Base-by-base conservation (phyloP, 2,797 vertebrate genomes). In the Merluccius polli region DNA sequence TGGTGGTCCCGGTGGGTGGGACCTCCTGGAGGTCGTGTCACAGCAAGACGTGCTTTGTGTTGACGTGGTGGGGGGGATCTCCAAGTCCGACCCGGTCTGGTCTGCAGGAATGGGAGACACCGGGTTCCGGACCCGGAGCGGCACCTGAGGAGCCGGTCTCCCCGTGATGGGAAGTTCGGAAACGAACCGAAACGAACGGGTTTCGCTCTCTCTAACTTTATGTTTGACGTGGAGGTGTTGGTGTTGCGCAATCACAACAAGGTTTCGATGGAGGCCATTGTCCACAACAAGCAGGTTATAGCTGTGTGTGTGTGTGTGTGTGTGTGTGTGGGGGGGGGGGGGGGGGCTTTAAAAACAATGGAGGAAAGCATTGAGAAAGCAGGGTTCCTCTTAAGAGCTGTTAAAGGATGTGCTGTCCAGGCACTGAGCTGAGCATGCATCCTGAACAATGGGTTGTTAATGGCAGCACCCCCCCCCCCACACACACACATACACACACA, bases 371-470 rank as follows among this genome's bases (percentile, higher is more conserved):
- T n/a, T 75, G 86, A 80, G 63, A 74, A 81, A 73, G 48, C 81
- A 81, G 84, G 89, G 59, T 84, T 90, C 86, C 86, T 75, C 41
- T 29, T 69, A 83, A 87, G 87, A 89, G 89, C 87, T 90, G 87
- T 77, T 82, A 16, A 77, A 82, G 75, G 79, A 73, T 80, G 79
- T 35, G 87, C 67, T 69, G 29, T 67, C 83, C 72, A 73, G 36
- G 74, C 78, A 83, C 70, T 79, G 79, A n/a, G 73, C 35, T 79
- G 52, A 70, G 32, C 75, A 41, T 83, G 73, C 79, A 80, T 76
- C 74, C 78, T n/a, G 89, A 83, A 91, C 89, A 90, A 90, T 86
- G 75, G 86, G 75, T 86, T 79, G 82, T 83, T 91, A 86, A 89
- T 84, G 83, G 87, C 84, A 85, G 73, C 80, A 74, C 65, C 77